Conservation (phyloP, 2,113 vertebrate species). For the Miniopterus natalensis region DNA sequence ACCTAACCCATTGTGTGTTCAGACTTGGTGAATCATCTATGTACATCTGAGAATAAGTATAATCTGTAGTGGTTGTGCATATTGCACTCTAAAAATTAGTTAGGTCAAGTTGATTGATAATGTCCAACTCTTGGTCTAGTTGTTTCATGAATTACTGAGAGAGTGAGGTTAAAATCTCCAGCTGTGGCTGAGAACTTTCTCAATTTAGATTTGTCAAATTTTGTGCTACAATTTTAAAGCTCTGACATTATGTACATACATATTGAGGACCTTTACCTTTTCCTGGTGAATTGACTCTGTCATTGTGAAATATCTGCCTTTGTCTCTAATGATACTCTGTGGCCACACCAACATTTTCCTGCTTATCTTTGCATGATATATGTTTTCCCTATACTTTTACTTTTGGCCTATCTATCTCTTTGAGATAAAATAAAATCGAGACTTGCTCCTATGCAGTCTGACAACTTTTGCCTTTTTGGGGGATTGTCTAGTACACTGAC, state of each 20-base stretch:
- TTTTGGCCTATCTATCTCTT: background rate
- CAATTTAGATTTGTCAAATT: background rate
- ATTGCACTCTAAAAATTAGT: background rate
- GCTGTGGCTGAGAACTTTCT: background rate
- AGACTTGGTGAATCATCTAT: background rate
- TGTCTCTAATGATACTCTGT: background rate
- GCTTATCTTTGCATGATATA: background rate
- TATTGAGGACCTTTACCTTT: background rate
- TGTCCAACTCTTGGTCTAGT: background rate
- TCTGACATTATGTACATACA: background rate
- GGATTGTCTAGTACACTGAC: background rate
- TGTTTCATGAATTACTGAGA: background rate
- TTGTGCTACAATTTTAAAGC: background rate
- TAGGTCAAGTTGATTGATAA: background rate
- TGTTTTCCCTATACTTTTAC: background rate
- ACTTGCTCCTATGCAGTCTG: background rate
- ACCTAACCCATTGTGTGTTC: background rate
- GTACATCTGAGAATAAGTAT: background rate
- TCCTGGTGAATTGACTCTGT: background rate
- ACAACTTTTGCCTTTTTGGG: background rate
- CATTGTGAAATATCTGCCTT: background rate
- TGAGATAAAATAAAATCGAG: background rate
- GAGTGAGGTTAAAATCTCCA: background rate
- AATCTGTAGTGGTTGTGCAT: background rate
- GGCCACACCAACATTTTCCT: background rate